phyloP scores from a whole-genome alignment of 2,113 vertebrate species.

The Epinephelus moara region DNA sequence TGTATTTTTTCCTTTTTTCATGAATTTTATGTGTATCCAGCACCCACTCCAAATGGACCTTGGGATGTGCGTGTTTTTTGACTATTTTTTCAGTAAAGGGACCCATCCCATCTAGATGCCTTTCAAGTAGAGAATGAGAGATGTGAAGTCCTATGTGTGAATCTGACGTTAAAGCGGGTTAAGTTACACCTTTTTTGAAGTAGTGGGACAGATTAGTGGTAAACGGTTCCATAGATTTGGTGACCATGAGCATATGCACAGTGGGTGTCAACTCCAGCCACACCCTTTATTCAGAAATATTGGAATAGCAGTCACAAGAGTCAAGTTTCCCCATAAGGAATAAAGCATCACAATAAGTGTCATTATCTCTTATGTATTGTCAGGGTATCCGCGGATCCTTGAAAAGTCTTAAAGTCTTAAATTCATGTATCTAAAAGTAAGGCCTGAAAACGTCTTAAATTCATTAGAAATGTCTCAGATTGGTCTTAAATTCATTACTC shows the following conservation, averaged over 20 bases:
- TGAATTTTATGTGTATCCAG: too few species aligned
- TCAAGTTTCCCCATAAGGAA: not conserved
- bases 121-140: not conserved
- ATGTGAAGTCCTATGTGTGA: not conserved
- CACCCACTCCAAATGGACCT: too few species aligned
- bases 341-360: not conserved
- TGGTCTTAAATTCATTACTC: too few species aligned
- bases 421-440: too few species aligned
- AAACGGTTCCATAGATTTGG: slow-evolving; percentile 8
- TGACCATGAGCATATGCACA: slow-evolving; percentile 27
- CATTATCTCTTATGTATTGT: slow-evolving; percentile 6
- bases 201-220: not conserved
- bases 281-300: slow-evolving; percentile 3
- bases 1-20: too few species aligned
- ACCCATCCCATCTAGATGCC: not conserved
- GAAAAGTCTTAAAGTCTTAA: too few species aligned
- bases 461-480: too few species aligned
- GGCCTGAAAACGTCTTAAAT: too few species aligned
- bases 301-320: not conserved
- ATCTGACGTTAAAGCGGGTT: not conserved
- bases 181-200: not conserved
- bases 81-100: too few species aligned
- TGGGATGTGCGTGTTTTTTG: too few species aligned
- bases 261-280: not conserved
- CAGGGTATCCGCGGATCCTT: too few species aligned